These are phyloP conservation scores for Cistogaster globosa DNA, from an alignment of 2,888 invertebrate species.

Conservation along the genomic window DNA sequence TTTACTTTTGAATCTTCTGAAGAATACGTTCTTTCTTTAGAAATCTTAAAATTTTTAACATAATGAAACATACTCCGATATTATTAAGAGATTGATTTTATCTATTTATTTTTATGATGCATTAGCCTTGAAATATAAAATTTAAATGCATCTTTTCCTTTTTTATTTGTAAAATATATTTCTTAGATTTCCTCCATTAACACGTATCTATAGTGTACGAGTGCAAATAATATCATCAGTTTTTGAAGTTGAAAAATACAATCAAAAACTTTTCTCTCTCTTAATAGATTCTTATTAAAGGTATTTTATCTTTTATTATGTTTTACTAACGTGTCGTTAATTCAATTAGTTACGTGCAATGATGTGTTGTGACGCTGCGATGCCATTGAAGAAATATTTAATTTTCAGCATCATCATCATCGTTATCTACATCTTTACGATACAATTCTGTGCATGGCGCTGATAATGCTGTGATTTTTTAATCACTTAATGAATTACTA, in stretches of 20 bases:
- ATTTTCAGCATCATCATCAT: constrained; percentile 41
- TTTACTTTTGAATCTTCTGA: too few relatives aligned
- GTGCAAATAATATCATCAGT: neutral
- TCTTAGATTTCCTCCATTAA: neutral
- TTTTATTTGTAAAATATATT: neutral
- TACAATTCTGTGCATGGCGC: constrained; percentile 30
- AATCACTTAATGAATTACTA: constrained; percentile 7
- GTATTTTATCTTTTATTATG: constrained; percentile 23
- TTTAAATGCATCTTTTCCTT: neutral
- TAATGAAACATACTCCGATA: too few relatives aligned
- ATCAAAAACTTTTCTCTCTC: constrained; percentile 41
- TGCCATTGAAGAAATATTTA: constrained; percentile 47
- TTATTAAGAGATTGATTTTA: neutral
- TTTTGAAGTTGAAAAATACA: constrained; percentile 9
- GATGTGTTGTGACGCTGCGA: constrained; percentile 60
- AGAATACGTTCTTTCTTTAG: too few relatives aligned
- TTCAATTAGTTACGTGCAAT: constrained; percentile 73
- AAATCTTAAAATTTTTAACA: too few relatives aligned
- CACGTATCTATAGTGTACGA: neutral
- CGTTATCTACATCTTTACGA: constrained; percentile 14
- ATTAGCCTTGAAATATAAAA: neutral
- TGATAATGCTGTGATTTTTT: constrained; percentile 44
- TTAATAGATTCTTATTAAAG: constrained; percentile 9
- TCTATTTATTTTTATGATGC: neutral
- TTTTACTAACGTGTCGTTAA: constrained; percentile 70